phyloP scores from a whole-genome alignment of 2,113 vertebrate species.

The Setophaga kirtlandii region DNA sequence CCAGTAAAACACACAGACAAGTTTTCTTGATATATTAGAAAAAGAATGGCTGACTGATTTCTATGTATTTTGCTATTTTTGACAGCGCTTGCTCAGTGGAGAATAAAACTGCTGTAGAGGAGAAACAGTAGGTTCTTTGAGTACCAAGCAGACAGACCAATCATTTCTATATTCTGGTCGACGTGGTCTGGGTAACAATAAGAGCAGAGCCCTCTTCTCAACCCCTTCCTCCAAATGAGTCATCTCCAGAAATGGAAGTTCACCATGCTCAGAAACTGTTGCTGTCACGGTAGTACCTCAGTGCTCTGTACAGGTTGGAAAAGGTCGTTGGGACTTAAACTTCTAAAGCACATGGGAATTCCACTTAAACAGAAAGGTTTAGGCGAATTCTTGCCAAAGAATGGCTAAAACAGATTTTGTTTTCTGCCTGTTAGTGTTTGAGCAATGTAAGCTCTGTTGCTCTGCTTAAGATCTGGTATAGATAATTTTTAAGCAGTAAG shows the following conservation, averaged over 20 bases:
- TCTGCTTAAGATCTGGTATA: not conserved
- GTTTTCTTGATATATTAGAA: not conserved
- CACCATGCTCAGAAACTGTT: not conserved
- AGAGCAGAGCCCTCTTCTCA: not conserved
- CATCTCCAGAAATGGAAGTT: not conserved
- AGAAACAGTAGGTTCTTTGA: not conserved
- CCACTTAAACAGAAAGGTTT: not conserved
- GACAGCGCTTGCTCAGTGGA: not conserved
- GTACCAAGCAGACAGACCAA: not conserved
- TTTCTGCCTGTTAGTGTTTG: not conserved
- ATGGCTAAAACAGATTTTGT: not conserved
- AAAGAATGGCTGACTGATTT: not conserved
- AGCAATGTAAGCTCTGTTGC: not conserved
- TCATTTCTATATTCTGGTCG: not conserved
- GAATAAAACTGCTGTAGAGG: not conserved
- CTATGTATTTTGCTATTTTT: not conserved
- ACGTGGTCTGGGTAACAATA: not conserved
- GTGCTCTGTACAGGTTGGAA: not conserved
- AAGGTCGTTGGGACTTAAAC: not conserved
- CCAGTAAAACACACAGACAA: not conserved
- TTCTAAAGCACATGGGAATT: not conserved
- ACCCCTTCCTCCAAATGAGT: not conserved
- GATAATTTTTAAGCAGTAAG: not conserved
- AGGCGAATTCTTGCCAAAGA: not conserved
- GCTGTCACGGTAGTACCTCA: not conserved